Percentiles rank a stretch among this genome's conserved stretches.
Evolutionary conservation across 64 coral and sea anemone genomes (phyloP).

Genomic region (Astreopora myriophthalma): DNA sequence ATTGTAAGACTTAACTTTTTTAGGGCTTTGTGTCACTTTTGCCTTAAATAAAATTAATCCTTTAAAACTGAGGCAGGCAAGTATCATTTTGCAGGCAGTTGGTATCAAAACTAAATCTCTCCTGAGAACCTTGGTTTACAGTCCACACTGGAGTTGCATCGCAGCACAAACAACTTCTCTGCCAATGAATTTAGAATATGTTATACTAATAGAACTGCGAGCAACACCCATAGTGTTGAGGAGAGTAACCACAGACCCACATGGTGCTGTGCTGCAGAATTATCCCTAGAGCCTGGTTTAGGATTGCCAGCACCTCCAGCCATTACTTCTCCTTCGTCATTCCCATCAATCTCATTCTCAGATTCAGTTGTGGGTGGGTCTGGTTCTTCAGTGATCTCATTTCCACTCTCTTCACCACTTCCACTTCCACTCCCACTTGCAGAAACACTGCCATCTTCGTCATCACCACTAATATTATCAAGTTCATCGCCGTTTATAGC

Average conservation of each 20-base stretch:
- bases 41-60: background rate
- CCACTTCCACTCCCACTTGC: background rate
- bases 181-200: background rate
- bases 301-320: background rate
- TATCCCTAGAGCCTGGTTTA: background rate
- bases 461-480: background rate
- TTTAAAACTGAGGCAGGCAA: background rate
- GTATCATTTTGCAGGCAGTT: background rate
- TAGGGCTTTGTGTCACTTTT: background rate
- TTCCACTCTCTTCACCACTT: background rate
- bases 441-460: background rate
- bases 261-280: background rate
- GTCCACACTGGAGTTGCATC: background rate
- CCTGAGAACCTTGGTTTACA: background rate
- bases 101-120: constrained; percentile 48
- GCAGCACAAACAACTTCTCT: background rate
- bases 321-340: background rate
- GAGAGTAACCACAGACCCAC: background rate
- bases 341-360: background rate
- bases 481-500: constrained; percentile 14
- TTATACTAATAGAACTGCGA: background rate
- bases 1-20: background rate
- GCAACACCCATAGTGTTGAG: background rate
- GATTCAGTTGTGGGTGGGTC: background rate
- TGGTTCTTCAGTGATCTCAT: background rate